Percentiles rank a stretch among this genome's conserved stretches.
phyloP scores from a whole-genome alignment of 2,888 invertebrate genomes.

The Drosophila prolongata region DNA sequence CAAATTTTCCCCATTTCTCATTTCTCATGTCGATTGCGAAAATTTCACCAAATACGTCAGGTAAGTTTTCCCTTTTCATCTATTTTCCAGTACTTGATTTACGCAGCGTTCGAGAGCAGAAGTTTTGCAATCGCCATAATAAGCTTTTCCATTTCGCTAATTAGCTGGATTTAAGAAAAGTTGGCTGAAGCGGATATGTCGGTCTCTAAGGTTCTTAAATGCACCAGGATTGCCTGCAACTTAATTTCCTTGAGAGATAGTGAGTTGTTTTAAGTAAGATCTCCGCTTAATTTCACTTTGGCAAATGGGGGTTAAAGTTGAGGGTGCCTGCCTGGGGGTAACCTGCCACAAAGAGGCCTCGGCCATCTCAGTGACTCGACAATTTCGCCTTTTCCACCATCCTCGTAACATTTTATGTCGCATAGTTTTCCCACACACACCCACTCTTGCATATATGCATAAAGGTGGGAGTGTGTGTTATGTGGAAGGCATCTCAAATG shows the following conservation, averaged over 20 bases:
- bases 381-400: constrained; percentile 22
- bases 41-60: constrained; percentile 24
- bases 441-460: constrained; percentile 36
- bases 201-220: neutral
- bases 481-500: constrained; percentile 32
- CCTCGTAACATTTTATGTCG: constrained; percentile 45
- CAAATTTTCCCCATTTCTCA: constrained; percentile 40
- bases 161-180: constrained; percentile 45
- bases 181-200: neutral
- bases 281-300: constrained; percentile 29
- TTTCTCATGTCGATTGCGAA: constrained; percentile 47
- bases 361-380: constrained; percentile 24
- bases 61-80: constrained; percentile 39
- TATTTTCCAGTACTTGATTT: constrained; percentile 50
- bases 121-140: constrained; percentile 56
- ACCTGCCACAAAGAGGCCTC: constrained; percentile 26
- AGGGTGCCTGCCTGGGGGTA: constrained; percentile 13
- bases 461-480: constrained; percentile 14
- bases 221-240: constrained; percentile 1
- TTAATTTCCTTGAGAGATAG: constrained; percentile 7
- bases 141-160: constrained; percentile 59
- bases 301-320: constrained; percentile 12
- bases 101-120: constrained; percentile 34
- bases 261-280: constrained; percentile 2
- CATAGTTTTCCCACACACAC: constrained; percentile 36